Conservation (phyloP, 2,888 invertebrate genomes). For the Cryptus armator region DNA sequence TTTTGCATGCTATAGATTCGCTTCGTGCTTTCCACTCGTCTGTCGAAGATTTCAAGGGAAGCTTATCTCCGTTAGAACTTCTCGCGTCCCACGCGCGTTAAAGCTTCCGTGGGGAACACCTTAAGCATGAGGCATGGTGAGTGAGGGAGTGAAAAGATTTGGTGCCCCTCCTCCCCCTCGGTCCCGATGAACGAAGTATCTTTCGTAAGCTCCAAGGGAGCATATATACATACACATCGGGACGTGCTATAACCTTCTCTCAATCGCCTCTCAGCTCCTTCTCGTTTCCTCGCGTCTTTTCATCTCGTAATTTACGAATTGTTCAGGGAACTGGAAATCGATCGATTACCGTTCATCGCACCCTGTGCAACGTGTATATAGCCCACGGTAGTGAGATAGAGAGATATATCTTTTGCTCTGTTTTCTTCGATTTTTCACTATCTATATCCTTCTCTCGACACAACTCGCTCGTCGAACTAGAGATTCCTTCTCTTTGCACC, state of each 20-base stretch:
- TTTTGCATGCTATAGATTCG: conserved; percentile 1
- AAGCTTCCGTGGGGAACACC: conserved; percentile 48
- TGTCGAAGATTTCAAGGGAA: conserved; percentile 53
- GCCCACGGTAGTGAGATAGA: neutral
- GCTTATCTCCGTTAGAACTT: conserved; percentile 65
- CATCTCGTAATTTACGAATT: conserved; percentile 65
- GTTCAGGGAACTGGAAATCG: conserved; percentile 57
- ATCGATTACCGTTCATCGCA: conserved; percentile 62
- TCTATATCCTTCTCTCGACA: conserved; percentile 17
- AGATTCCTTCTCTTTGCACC: conserved; percentile 20
- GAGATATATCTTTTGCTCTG: conserved; percentile 22
- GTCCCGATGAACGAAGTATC: conserved; percentile 29
- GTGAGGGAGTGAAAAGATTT: conserved; percentile 30
- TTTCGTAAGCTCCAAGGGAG: conserved; percentile 26
- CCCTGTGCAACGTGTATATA: conserved; percentile 12
- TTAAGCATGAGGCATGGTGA: conserved; percentile 20
- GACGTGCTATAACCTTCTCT: conserved; percentile 44
- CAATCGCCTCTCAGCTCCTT: conserved; percentile 44
- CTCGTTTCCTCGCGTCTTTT: conserved; percentile 45
- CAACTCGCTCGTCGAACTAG: conserved; percentile 16
- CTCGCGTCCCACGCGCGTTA: conserved; percentile 41
- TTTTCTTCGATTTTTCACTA: conserved; percentile 27
- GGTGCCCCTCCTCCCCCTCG: neutral
- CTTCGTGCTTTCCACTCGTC: conserved; percentile 37
- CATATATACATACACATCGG: conserved; percentile 24